A percentile compares a stretch with the other conserved stretches of the same genome.
These are phyloP conservation scores for Eidolon dupreanum DNA, from an alignment of 2,797 vertebrate species.

Conservation along the genomic window DNA sequence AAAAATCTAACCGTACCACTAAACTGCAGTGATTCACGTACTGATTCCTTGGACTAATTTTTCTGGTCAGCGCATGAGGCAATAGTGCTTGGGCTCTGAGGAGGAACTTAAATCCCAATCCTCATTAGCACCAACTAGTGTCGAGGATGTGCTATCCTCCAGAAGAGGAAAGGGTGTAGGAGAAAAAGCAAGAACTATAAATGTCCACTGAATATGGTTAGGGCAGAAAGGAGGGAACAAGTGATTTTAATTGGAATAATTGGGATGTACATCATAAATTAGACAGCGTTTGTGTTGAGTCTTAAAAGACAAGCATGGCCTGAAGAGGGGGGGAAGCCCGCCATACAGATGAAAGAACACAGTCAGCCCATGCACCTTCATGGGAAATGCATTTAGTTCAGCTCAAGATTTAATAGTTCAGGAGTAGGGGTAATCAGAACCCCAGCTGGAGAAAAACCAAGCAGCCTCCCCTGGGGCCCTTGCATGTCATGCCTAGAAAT, in stretches of 20 bases:
- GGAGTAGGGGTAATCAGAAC: too few species aligned
- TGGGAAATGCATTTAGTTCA: background rate
- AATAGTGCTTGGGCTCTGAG: background rate
- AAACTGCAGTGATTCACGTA: background rate
- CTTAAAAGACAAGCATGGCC: background rate
- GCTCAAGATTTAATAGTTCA: background rate
- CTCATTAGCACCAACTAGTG: background rate
- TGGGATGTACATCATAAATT: background rate
- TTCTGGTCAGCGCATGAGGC: background rate
- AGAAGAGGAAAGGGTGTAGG: background rate
- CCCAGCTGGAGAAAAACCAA: background rate
- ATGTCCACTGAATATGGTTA: background rate
- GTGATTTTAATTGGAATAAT: background rate
- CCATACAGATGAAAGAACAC: background rate
- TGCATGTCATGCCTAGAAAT: background rate
- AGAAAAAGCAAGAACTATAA: background rate
- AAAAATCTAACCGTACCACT: background rate
- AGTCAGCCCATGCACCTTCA: background rate
- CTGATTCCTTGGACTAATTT: background rate
- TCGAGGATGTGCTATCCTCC: background rate
- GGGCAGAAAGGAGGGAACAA: background rate
- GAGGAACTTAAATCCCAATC: background rate
- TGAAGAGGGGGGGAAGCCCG: background rate
- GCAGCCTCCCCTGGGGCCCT: background rate
- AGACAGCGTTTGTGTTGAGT: background rate